Evolutionary conservation across 2,888 invertebrate genomes (phyloP).

Genomic region (Caenorhabditis becei): DNA sequence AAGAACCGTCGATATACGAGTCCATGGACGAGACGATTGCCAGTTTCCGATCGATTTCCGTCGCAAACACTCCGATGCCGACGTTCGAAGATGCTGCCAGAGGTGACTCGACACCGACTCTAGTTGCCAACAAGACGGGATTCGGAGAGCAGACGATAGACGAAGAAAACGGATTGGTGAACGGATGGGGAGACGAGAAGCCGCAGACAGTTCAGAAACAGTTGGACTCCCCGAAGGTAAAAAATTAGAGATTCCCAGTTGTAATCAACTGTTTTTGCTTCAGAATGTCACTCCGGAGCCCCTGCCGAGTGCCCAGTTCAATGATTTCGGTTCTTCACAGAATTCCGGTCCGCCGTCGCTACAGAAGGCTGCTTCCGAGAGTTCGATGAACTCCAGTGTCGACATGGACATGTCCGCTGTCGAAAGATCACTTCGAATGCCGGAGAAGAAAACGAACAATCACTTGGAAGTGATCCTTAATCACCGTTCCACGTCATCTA

Average conservation of each 20-base stretch:
- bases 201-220: background rate
- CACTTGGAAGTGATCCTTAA: background rate
- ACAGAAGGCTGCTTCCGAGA: too few species aligned
- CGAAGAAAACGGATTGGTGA: background rate
- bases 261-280: too few species aligned
- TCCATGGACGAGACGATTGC: conserved; percentile 11
- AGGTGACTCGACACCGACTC: conserved; percentile 21
- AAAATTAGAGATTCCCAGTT: too few species aligned
- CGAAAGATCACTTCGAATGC: background rate
- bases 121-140: background rate
- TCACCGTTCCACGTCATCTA: background rate
- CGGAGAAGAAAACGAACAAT: background rate
- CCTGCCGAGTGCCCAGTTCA: too few species aligned
- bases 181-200: conserved; percentile 17
- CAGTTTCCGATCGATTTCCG: conserved; percentile 10
- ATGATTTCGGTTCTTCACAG: too few species aligned
- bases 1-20: background rate
- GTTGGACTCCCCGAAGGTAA: background rate
- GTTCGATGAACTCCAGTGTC: background rate
- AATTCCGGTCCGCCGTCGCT: too few species aligned
- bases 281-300: too few species aligned
- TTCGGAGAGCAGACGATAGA: background rate
- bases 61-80: conserved; percentile 30
- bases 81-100: background rate
- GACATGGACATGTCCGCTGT: background rate